These are phyloP conservation scores for Lordiphosa andalusiaca DNA, from an alignment of 2,888 invertebrate species.

Conservation along the genomic window DNA sequence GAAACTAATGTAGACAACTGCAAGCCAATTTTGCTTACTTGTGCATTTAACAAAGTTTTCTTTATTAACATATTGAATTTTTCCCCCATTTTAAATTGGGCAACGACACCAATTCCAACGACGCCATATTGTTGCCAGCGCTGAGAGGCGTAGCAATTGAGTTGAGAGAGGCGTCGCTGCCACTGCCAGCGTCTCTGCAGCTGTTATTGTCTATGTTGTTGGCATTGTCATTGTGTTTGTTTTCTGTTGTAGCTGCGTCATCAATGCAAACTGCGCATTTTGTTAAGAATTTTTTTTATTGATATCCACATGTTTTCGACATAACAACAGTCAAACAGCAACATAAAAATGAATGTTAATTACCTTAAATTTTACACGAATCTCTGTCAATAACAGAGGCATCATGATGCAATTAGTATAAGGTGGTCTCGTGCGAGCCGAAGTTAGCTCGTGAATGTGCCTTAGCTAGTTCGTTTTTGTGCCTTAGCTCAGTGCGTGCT, in stretches of 20 bases:
- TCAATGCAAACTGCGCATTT: slow-evolving; percentile 73
- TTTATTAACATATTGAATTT: slow-evolving; percentile 36
- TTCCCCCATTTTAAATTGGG: slow-evolving; percentile 45
- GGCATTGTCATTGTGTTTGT: slow-evolving; percentile 60
- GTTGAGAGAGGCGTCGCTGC: slow-evolving; percentile 13
- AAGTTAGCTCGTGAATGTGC: too few species aligned
- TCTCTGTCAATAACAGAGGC: slow-evolving; percentile 22
- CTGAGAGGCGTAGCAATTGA: slow-evolving; percentile 7
- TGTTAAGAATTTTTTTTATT: slow-evolving; percentile 37
- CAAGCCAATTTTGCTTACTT: slow-evolving; percentile 7
- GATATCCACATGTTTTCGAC: slow-evolving; percentile 29
- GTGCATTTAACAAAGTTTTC: slow-evolving; percentile 19
- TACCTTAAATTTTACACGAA: slow-evolving; percentile 22
- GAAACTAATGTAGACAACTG: background rate
- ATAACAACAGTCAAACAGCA: slow-evolving; percentile 14
- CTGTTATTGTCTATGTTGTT: slow-evolving; percentile 49
- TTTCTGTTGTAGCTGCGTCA: slow-evolving; percentile 68
- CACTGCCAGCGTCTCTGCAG: slow-evolving; percentile 34
- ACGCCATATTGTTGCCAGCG: slow-evolving; percentile 62
- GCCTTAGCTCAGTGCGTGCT: too few species aligned
- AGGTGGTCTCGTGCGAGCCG: too few species aligned
- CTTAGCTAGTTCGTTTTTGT: too few species aligned
- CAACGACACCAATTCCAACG: slow-evolving; percentile 66
- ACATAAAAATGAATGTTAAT: slow-evolving; percentile 17
- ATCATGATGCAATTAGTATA: too few species aligned